phyloP scores from a whole-genome alignment of 2,888 invertebrate genomes.

The Aradus depressus region DNA sequence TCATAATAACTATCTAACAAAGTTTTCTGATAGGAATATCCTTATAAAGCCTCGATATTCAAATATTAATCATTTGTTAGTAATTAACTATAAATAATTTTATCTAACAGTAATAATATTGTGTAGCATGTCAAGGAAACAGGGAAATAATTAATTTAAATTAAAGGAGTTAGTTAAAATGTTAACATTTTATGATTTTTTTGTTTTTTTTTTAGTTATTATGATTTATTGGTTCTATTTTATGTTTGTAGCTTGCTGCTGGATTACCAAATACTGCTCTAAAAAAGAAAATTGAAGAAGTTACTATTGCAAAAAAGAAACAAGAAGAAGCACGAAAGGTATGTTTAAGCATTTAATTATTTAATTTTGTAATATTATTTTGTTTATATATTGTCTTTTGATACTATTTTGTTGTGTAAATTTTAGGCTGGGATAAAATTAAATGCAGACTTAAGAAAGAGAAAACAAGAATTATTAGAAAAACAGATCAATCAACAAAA shows the following conservation, averaged over 20 bases:
- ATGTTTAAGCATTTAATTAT: slow-evolving; percentile 33
- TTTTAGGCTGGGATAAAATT: slow-evolving; percentile 54
- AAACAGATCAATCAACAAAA: slow-evolving; percentile 83
- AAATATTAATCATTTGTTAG: too few relatives aligned
- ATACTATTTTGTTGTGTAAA: background rate
- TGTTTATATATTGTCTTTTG: background rate
- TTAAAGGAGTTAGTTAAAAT: too few relatives aligned
- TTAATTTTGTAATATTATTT: background rate
- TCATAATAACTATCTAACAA: too few relatives aligned
- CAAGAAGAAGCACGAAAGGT: slow-evolving; percentile 54
- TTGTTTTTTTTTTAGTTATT: too few relatives aligned
- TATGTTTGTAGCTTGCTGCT: slow-evolving; percentile 18
- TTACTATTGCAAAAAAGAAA: slow-evolving; percentile 53
- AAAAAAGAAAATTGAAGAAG: slow-evolving; percentile 49
- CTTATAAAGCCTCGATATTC: too few relatives aligned
- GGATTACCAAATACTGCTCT: slow-evolving; percentile 15
- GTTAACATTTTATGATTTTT: too few relatives aligned
- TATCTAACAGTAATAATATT: too few relatives aligned
- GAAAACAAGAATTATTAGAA: slow-evolving; percentile 76
- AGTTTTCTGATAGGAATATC: too few relatives aligned
- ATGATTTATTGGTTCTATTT: slow-evolving; percentile 1
- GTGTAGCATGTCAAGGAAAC: too few relatives aligned
- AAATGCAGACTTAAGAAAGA: slow-evolving; percentile 67
- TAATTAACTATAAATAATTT: too few relatives aligned
- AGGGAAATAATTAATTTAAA: too few relatives aligned